Base-by-base conservation (phyloP, 2,113 vertebrate species). In the Apeltes quadracus region DNA sequence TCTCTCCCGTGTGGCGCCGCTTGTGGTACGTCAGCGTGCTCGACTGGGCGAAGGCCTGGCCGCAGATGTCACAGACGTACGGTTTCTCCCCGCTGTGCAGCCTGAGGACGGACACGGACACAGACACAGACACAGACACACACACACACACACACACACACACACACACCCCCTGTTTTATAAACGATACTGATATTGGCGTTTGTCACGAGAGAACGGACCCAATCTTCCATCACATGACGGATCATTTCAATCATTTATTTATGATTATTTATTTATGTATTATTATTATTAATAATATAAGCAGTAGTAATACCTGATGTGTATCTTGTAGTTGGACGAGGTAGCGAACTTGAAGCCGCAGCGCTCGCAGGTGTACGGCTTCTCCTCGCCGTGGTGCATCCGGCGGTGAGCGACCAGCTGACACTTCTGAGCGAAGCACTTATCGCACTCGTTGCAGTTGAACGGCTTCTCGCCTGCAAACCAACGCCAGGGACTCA, bases 71-170 rank as follows among this genome's bases (percentile, higher is more conserved):
- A 2, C 98, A 99, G 23, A 98, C 96, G 48, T 99, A 99, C 4
- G 98, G 98, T 89, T 98, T 99, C 89, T 99, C 98, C 0, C 98
- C 98, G 5, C 96, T 99, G 90, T 99, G 98, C 72, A 98, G 96
- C 83, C 98, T 65, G 38, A 46, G 25, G 43, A 32, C 15, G 13
- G 3, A 43, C n/a, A 18, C 5, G 3, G 4, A 18, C 2, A 32
- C 53, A 32, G 7, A 55, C 11, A 51, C 9, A 51, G 3, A 51
- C 20, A 51, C 20, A 22, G 2, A 50, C 20, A n/a, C 20, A 50
- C 9, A 50, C n/a, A 50, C 1, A 46, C 43, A 20, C 41, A 46
- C 43, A 18, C 43, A 20, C 16, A 44, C 43, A 34, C 32, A 34
- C 32, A 34, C 32, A 34, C 32, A 34, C 32, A 34, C 32, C 4